Evolutionary conservation across 2,113 vertebrate species (phyloP).

Genomic region (Meriones unguiculatus): DNA sequence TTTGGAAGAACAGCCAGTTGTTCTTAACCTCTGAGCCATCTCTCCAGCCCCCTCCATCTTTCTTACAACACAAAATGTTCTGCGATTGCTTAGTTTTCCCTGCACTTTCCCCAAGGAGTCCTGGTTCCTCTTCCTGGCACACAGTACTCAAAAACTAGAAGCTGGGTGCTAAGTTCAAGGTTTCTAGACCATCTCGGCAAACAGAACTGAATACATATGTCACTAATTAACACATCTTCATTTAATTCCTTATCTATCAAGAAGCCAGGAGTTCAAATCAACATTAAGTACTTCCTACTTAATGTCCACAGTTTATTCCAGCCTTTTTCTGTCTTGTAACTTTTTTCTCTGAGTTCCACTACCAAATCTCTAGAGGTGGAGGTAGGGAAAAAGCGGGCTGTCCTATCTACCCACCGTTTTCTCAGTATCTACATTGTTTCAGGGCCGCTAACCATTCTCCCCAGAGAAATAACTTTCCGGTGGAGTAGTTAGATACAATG

Average conservation of each 20-base stretch:
- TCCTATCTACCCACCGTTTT: neutral
- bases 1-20: too few species aligned
- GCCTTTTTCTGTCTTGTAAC: constrained; percentile 13
- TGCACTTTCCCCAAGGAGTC: neutral
- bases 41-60: neutral
- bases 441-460: neutral
- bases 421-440: neutral
- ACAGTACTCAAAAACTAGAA: neutral
- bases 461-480: neutral
- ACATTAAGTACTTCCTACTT: neutral
- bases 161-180: neutral
- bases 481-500: neutral
- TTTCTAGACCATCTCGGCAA: neutral
- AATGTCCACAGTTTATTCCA: neutral
- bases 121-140: neutral
- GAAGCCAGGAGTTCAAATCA: neutral
- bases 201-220: neutral
- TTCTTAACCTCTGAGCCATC: too few species aligned
- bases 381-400: neutral
- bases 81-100: neutral
- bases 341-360: neutral
- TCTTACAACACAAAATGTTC: neutral
- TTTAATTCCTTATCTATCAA: neutral
- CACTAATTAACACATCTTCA: neutral
- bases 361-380: neutral